A percentile compares a stretch with the other conserved stretches of the same genome.
Evolutionary conservation across 2,888 invertebrate species (phyloP).

Genomic region (Eupelmus urozonus): DNA sequence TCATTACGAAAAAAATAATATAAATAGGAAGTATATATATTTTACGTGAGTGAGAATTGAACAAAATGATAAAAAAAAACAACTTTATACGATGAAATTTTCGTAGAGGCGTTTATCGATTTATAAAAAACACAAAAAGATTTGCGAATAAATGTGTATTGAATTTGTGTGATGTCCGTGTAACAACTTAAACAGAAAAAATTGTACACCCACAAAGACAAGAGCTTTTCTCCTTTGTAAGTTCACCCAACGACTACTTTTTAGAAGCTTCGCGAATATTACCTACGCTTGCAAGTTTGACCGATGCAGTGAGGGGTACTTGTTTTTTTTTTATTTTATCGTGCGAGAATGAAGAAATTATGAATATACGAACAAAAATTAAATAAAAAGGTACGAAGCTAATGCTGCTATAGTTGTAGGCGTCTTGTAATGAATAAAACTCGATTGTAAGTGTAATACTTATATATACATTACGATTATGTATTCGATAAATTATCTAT

Average conservation of each 20-base stretch:
- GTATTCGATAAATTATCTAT: conserved; percentile 72
- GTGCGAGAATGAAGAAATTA: conserved; percentile 47
- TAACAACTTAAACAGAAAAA: conserved; percentile 26
- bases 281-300: conserved; percentile 35
- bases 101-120: conserved; percentile 31
- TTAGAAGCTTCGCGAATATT: conserved; percentile 25
- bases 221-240: conserved; percentile 15
- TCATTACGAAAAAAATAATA: conserved; percentile 19
- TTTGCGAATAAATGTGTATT: conserved; percentile 31
- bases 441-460: conserved; percentile 59
- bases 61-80: conserved; percentile 51
- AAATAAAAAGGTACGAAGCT: conserved; percentile 64
- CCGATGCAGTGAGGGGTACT: conserved; percentile 24
- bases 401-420: conserved; percentile 68
- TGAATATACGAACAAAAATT: conserved; percentile 55
- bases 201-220: conserved; percentile 23
- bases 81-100: conserved; percentile 64
- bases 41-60: conserved; percentile 49
- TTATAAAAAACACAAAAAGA: not conserved
- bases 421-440: conserved; percentile 66
- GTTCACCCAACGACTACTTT: conserved; percentile 17
- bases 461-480: conserved; percentile 67
- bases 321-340: conserved; percentile 34
- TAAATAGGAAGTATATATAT: conserved; percentile 49
- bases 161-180: conserved; percentile 48